Evolutionary conservation across 2,797 vertebrate genomes (phyloP).

Genomic region (Lycodopsis pacificus): DNA sequence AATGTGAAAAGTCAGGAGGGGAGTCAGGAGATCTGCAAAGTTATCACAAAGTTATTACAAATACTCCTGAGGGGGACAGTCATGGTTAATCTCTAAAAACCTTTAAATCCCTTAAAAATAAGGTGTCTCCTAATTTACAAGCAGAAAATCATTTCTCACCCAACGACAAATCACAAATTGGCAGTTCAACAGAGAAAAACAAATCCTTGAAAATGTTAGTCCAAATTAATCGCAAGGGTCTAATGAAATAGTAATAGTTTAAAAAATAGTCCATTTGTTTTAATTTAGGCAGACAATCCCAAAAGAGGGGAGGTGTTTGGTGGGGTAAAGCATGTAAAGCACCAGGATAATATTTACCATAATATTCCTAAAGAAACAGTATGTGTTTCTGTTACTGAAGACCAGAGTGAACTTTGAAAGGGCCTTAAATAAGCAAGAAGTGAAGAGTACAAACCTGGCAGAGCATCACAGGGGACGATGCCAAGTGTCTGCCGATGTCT

Average conservation of each 20-base stretch:
- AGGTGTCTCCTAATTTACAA: not conserved
- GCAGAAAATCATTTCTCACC: not conserved
- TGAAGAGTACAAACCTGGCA: conserved; percentile 26
- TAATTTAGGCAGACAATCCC: not conserved
- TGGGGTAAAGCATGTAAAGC: not conserved
- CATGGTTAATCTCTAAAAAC: not conserved
- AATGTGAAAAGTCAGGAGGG: not conserved
- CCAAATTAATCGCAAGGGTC: not conserved
- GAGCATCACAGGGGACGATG: not conserved
- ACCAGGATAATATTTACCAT: not conserved
- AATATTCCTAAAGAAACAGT: not conserved
- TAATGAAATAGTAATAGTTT: not conserved
- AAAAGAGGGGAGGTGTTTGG: not conserved
- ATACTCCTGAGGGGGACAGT: not conserved
- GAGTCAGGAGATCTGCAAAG: conserved; percentile 2
- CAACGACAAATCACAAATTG: not conserved
- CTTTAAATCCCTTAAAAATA: no score
- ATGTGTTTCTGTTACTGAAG: not conserved
- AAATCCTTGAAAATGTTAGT: not conserved
- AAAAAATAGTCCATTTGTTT: not conserved
- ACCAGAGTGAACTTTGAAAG: conserved; percentile 17
- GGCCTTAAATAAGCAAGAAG: conserved; percentile 6
- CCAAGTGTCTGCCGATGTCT: conserved; percentile 33
- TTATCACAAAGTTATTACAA: not conserved
- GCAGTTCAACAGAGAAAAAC: not conserved